These are phyloP conservation scores for Lerema accius DNA, from an alignment of 1,140 invertebrate species.

Conservation along the genomic window DNA sequence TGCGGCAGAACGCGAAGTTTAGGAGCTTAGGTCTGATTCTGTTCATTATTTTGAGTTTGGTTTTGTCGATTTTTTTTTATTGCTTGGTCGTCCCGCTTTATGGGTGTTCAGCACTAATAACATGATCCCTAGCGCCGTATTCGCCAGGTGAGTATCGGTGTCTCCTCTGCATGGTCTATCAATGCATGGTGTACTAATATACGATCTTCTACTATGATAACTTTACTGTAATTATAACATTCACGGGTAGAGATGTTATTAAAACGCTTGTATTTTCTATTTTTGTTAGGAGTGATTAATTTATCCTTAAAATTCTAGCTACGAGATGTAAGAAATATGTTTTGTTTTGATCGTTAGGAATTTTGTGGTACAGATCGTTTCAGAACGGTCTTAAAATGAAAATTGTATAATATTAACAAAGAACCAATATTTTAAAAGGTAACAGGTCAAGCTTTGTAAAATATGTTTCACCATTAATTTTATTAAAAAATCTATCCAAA, in stretches of 20 bases:
- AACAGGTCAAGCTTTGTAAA: too few relatives aligned
- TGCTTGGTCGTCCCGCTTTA: conserved; percentile 63
- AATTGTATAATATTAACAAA: too few relatives aligned
- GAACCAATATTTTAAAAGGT: too few relatives aligned
- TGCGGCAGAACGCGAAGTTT: conserved; percentile 78
- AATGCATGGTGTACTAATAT: conserved; percentile 28
- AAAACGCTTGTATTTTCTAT: background rate
- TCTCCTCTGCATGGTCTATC: conserved; percentile 40
- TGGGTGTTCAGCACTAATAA: conserved; percentile 66
- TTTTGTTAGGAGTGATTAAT: too few relatives aligned
- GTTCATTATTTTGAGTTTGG: conserved; percentile 63
- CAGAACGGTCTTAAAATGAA: too few relatives aligned
- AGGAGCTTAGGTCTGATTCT: conserved; percentile 80
- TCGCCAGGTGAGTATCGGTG: conserved; percentile 42
- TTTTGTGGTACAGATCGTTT: too few relatives aligned
- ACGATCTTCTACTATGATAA: conserved; percentile 1
- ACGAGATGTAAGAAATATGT: too few relatives aligned
- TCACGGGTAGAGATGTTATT: background rate
- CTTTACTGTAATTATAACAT: background rate
- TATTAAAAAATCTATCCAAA: too few relatives aligned
- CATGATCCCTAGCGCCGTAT: conserved; percentile 24
- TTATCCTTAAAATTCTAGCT: too few relatives aligned
- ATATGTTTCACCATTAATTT: too few relatives aligned
- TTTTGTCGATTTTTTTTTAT: conserved; percentile 53
- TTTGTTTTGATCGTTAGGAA: too few relatives aligned